Conservation (phyloP, 2,113 vertebrate species). For the Murina feae region DNA sequence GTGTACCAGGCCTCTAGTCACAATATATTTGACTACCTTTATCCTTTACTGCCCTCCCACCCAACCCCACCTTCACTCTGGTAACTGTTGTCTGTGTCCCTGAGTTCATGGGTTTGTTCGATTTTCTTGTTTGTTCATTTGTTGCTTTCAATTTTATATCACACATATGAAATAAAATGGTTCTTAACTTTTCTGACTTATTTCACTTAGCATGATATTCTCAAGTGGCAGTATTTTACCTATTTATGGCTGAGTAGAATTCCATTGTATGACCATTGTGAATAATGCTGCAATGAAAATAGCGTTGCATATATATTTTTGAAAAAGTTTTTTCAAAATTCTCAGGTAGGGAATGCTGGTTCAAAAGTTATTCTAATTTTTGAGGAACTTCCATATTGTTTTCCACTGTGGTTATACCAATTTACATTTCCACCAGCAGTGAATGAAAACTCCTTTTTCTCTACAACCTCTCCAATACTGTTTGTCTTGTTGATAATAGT, state of each 20-base stretch:
- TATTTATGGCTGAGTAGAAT: neutral
- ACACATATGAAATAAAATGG: neutral
- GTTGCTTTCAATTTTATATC: neutral
- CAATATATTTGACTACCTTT: neutral
- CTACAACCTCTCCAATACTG: neutral
- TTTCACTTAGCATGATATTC: neutral
- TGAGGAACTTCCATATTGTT: neutral
- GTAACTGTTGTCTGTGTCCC: neutral
- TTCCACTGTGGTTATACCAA: neutral
- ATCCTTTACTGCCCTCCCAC: neutral
- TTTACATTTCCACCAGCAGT: neutral
- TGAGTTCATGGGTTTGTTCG: neutral
- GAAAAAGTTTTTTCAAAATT: neutral
- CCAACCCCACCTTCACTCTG: neutral
- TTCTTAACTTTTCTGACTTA: neutral
- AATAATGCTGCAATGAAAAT: neutral
- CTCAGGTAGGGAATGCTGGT: neutral
- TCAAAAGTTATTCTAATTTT: neutral
- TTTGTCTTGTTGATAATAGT: neutral
- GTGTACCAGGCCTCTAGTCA: too few relatives aligned
- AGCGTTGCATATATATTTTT: neutral
- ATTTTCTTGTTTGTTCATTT: neutral
- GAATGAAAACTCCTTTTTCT: neutral
- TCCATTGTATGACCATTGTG: neutral
- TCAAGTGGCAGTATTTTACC: neutral